Conservation (phyloP, 2,113 vertebrate genomes). For the Nycticorax nycticorax region DNA sequence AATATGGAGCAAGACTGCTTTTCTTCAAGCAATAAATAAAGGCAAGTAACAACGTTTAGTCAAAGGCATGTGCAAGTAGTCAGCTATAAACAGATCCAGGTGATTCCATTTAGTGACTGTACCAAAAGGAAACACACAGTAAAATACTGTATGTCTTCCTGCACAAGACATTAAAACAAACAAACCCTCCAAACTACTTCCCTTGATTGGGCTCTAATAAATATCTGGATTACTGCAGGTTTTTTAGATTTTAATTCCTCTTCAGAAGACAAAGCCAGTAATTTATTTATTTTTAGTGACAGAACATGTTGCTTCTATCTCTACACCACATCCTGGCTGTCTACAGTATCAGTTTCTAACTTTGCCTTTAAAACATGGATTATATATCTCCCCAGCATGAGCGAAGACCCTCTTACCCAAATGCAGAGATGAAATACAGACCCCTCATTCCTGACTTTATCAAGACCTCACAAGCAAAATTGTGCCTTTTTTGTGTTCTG, state of each 20-base stretch:
- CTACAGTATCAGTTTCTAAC: neutral
- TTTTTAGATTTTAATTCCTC: neutral
- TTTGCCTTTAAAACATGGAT: neutral
- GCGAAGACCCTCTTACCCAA: neutral
- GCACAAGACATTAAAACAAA: neutral
- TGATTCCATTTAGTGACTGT: neutral
- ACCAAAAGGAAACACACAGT: neutral
- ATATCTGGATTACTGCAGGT: neutral
- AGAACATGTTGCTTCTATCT: neutral
- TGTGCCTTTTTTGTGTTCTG: neutral
- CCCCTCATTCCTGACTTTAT: neutral
- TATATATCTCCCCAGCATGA: fast-evolving
- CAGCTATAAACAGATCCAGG: neutral
- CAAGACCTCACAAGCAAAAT: neutral
- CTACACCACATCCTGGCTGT: neutral
- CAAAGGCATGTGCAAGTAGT: neutral
- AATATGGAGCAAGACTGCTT: neutral
- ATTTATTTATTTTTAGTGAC: neutral
- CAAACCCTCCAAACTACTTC: neutral
- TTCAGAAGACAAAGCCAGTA: neutral
- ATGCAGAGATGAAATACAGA: neutral
- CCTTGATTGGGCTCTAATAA: neutral
- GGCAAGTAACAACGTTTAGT: neutral
- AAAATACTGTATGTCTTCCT: neutral
- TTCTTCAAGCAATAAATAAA: neutral